Evolutionary conservation across 2,797 vertebrate genomes (phyloP).

Genomic region (Malurus leucopterus): DNA sequence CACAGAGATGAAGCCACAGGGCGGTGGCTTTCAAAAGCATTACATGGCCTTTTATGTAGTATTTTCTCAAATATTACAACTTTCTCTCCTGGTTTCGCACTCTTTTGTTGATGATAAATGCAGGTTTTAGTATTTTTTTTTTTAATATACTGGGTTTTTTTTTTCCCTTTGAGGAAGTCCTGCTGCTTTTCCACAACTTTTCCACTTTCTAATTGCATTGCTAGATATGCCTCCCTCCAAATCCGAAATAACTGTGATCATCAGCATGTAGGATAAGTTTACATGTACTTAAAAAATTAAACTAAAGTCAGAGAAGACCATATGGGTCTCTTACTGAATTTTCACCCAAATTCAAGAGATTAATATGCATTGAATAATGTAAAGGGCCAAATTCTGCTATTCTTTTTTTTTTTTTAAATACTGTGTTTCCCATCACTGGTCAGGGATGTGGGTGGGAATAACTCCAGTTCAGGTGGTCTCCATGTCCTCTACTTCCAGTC

Average conservation of each 20-base stretch:
- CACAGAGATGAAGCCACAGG: neutral
- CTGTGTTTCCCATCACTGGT: neutral
- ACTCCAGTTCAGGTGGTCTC: neutral
- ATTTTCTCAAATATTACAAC: neutral
- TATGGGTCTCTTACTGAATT: slow-evolving; percentile 8
- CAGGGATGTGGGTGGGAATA: neutral
- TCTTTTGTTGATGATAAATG: neutral
- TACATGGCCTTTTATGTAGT: fast-evolving
- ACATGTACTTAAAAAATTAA: neutral
- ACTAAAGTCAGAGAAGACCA: neutral
- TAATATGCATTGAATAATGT: neutral
- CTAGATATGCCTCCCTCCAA: neutral
- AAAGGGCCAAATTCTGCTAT: neutral
- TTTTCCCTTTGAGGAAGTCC: neutral
- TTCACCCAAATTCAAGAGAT: neutral
- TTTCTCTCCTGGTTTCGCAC: neutral
- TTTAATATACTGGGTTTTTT: neutral
- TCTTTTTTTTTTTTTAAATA: neutral
- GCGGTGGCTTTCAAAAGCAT: neutral
- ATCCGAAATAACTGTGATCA: neutral
- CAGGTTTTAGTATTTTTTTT: neutral
- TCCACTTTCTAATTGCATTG: neutral
- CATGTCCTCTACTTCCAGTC: neutral
- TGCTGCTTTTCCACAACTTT: neutral
- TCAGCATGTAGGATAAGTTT: neutral